A percentile compares a stretch with the other conserved stretches of the same genome.
Conservation (phyloP, 2,797 vertebrate species). For the Tokudaia muenninki region DNA sequence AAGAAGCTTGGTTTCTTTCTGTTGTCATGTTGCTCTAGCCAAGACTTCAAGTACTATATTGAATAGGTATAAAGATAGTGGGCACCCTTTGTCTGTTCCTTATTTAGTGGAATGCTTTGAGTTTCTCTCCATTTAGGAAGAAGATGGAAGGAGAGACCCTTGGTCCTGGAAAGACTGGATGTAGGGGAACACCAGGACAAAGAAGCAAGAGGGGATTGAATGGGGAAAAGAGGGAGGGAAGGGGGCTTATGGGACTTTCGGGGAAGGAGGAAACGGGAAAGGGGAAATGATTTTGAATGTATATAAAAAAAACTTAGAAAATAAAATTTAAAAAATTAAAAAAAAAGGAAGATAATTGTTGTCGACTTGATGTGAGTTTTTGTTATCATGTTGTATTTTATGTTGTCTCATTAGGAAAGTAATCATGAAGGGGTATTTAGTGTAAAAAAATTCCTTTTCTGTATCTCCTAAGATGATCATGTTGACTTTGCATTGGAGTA, state of each 20-base stretch:
- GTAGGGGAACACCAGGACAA: too few relatives aligned
- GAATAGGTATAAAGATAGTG: neutral
- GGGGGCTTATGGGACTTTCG: too few relatives aligned
- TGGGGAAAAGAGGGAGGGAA: too few relatives aligned
- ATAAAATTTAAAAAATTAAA: too few relatives aligned
- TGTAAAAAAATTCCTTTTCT: neutral
- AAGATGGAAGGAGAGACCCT: too few relatives aligned
- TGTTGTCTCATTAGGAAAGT: neutral
- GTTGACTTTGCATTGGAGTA: neutral
- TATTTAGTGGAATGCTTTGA: neutral
- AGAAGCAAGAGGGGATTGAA: too few relatives aligned
- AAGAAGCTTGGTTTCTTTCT: neutral
- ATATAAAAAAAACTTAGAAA: too few relatives aligned
- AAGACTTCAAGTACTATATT: neutral
- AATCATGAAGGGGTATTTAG: neutral
- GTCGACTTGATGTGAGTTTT: neutral
- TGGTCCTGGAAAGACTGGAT: too few relatives aligned
- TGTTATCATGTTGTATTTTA: neutral
- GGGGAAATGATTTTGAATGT: too few relatives aligned
- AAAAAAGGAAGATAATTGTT: neutral
- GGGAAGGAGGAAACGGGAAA: too few relatives aligned
- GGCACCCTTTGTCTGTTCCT: neutral
- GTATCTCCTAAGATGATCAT: neutral
- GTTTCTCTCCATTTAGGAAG: neutral
- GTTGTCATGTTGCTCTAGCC: neutral